phyloP scores from a whole-genome alignment of 2,797 vertebrate species.

The Acipenser oxyrinchus region DNA sequence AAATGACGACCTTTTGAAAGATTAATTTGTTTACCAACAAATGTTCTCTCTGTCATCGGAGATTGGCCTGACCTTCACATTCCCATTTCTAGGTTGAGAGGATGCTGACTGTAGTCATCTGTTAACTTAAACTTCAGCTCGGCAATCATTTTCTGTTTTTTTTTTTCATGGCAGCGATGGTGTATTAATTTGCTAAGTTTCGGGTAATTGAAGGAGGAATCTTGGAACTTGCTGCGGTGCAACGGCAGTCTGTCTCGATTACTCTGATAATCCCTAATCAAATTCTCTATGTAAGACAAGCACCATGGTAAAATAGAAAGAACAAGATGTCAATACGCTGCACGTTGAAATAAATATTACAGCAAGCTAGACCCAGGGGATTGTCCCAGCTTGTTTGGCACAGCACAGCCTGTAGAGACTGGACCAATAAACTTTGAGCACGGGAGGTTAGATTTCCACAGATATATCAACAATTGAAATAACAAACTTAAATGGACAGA shows the following conservation, averaged over 20 bases:
- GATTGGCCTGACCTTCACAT: conserved; percentile 82
- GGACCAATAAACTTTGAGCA: too few relatives aligned
- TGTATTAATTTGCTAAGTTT: conserved; percentile 55
- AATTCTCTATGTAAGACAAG: conserved; percentile 27
- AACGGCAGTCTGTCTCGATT: conserved; percentile 55
- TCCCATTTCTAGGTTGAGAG: conserved; percentile 62
- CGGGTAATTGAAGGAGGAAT: conserved; percentile 41
- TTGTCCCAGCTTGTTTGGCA: too few relatives aligned
- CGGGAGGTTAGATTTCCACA: too few relatives aligned
- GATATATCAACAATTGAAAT: too few relatives aligned
- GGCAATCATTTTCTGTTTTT: conserved; percentile 68
- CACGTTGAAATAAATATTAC: too few relatives aligned
- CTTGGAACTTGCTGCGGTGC: conserved; percentile 46
- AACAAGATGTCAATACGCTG: conserved; percentile 31
- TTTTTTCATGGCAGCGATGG: conserved; percentile 46
- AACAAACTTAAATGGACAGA: too few relatives aligned
- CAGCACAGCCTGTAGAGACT: too few relatives aligned
- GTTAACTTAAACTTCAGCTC: conserved; percentile 59
- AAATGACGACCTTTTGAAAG: conserved; percentile 93
- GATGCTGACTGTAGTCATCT: conserved; percentile 72
- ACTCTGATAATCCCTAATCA: conserved; percentile 35
- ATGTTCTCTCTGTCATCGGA: conserved; percentile 71
- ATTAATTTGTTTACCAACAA: conserved; percentile 93
- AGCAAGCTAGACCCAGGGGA: too few relatives aligned
- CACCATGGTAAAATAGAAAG: conserved; percentile 26